phyloP scores from a whole-genome alignment of 2,888 invertebrate genomes.

The Xanthorhoe spadicearia region DNA sequence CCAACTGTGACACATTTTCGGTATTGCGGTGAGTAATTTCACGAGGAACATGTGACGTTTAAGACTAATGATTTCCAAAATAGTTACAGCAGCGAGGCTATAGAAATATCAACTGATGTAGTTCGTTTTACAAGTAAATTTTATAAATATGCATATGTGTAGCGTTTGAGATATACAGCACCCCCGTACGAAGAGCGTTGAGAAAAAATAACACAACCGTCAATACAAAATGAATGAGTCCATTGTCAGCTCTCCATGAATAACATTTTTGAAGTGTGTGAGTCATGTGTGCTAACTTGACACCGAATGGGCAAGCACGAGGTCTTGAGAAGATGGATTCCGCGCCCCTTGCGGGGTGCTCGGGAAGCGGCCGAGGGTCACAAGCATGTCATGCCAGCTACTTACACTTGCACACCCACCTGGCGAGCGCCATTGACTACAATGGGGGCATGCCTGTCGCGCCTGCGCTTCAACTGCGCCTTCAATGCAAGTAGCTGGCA shows the following conservation, averaged over 20 bases:
- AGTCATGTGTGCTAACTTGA: constrained; percentile 40
- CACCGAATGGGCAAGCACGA: constrained; percentile 29
- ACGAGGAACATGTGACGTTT: constrained; percentile 59
- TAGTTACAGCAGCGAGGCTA: constrained; percentile 61
- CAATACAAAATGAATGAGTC: constrained; percentile 47
- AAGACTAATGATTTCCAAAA: constrained; percentile 71
- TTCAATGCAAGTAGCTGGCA: constrained; percentile 76
- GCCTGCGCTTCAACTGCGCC: constrained; percentile 62
- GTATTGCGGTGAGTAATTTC: constrained; percentile 70
- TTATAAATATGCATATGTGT: constrained; percentile 51
- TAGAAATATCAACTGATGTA: constrained; percentile 59
- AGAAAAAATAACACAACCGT: constrained; percentile 39
- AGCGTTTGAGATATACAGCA: constrained; percentile 10
- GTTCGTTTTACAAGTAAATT: constrained; percentile 53
- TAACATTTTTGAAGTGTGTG: constrained; percentile 41
- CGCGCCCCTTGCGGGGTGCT: constrained; percentile 24
- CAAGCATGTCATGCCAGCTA: constrained; percentile 61
- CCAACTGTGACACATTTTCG: constrained; percentile 68
- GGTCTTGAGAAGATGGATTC: constrained; percentile 42
- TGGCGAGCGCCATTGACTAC: constrained; percentile 79
- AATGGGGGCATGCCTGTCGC: constrained; percentile 69
- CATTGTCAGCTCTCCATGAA: constrained; percentile 49
- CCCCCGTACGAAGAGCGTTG: constrained; percentile 31
- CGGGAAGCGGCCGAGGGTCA: constrained; percentile 64
- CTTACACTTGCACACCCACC: constrained; percentile 81